Conservation (phyloP, 2,113 vertebrate genomes). For the Cyphomyrus discorhynchus region DNA sequence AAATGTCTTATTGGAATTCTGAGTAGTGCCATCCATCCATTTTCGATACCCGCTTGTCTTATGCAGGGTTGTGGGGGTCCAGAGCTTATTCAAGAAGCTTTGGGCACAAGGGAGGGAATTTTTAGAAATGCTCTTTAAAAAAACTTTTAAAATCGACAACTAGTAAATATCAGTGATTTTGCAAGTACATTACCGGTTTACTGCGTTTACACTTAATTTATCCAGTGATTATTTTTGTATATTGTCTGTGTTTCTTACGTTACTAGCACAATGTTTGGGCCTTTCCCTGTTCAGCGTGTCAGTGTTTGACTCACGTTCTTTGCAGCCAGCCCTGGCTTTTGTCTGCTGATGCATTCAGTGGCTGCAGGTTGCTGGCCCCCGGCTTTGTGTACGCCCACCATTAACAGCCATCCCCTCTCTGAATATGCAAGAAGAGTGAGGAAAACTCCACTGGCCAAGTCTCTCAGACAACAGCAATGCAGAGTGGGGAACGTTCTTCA, state of each 20-base stretch:
- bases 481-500: neutral
- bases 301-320: constrained; percentile 28
- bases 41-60: neutral
- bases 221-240: neutral
- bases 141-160: neutral
- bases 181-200: neutral
- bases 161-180: neutral
- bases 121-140: neutral
- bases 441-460: neutral
- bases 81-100: neutral
- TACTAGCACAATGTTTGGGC: constrained; percentile 12
- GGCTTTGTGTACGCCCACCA: neutral
- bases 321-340: constrained; percentile 41
- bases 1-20: neutral
- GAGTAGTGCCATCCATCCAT: neutral
- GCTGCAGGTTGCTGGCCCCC: constrained; percentile 1
- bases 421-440: neutral
- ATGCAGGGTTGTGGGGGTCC: neutral
- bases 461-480: neutral
- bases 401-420: neutral
- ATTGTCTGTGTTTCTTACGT: neutral
- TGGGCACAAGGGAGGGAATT: neutral
- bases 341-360: constrained; percentile 22
- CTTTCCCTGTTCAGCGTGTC: neutral
- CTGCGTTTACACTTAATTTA: neutral